A percentile compares a stretch with the other conserved stretches of the same genome.
Evolutionary conservation across 2,888 invertebrate genomes (phyloP).

Genomic region (Sicus ferrugineus): DNA sequence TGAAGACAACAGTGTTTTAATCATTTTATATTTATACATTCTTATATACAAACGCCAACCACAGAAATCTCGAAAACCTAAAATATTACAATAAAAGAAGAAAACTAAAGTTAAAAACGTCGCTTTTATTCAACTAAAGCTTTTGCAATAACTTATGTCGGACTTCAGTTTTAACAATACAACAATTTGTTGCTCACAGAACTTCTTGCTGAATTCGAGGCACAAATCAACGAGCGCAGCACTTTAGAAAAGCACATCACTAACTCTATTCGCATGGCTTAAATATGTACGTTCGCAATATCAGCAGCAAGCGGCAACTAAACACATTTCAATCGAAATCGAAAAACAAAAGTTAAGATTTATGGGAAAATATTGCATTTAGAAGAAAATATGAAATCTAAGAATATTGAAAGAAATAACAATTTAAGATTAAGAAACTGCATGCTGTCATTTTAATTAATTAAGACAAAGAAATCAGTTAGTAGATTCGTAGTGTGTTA

Average conservation of each 20-base stretch:
- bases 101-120: too few species aligned
- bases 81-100: background rate
- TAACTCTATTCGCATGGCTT: background rate
- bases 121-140: too few species aligned
- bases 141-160: background rate
- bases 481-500: too few species aligned
- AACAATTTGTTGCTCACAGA: background rate
- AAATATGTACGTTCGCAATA: background rate
- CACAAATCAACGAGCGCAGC: conserved; percentile 5
- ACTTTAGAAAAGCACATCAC: background rate
- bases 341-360: background rate
- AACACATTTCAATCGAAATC: background rate
- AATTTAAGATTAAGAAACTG: too few species aligned
- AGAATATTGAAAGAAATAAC: too few species aligned
- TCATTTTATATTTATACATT: conserved; percentile 35
- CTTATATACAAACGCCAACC: conserved; percentile 20
- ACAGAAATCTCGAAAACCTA: background rate
- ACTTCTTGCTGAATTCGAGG: background rate
- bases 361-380: conserved; percentile 23
- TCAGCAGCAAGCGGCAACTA: conserved; percentile 8
- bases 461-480: too few species aligned
- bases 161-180: background rate
- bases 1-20: conserved; percentile 21
- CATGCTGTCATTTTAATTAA: too few species aligned
- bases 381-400: conserved; percentile 3